Evolutionary conservation across 1,140 invertebrate genomes (phyloP).

Genomic region (Drosophila tsacasi): DNA sequence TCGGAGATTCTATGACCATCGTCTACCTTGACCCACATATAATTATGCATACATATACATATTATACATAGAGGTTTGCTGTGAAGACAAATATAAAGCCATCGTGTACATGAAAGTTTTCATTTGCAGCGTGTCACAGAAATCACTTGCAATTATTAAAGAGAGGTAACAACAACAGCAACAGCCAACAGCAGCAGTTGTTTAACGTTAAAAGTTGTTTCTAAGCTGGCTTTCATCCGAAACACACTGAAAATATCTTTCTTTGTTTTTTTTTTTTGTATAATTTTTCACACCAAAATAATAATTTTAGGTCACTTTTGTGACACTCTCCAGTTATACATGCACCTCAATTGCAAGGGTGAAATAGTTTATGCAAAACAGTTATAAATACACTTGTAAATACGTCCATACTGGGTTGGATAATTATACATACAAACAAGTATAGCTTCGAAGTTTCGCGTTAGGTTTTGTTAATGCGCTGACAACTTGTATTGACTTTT

Average conservation of each 20-base stretch:
- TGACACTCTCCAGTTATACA: background rate
- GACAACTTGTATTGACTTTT: slow-evolving; percentile 11
- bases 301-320: background rate
- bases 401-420: background rate
- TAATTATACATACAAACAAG: background rate
- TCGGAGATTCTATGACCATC: slow-evolving; percentile 18
- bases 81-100: slow-evolving; percentile 6
- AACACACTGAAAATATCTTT: background rate
- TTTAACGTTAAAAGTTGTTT: slow-evolving; percentile 5
- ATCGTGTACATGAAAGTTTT: background rate
- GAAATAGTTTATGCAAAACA: slow-evolving; percentile 10
- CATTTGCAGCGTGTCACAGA: slow-evolving; percentile 5
- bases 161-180: background rate
- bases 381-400: background rate
- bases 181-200: background rate
- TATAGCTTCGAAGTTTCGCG: background rate
- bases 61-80: slow-evolving; percentile 12
- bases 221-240: slow-evolving; percentile 7
- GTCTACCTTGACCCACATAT: slow-evolving; percentile 39
- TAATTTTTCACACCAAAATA: background rate
- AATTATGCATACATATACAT: slow-evolving; percentile 19
- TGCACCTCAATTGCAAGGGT: slow-evolving; percentile 1
- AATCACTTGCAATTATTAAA: slow-evolving; percentile 19
- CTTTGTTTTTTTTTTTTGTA: background rate
- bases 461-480: background rate